phyloP scores from a whole-genome alignment of 2,888 invertebrate species.

The Ichneumoninae sp. region DNA sequence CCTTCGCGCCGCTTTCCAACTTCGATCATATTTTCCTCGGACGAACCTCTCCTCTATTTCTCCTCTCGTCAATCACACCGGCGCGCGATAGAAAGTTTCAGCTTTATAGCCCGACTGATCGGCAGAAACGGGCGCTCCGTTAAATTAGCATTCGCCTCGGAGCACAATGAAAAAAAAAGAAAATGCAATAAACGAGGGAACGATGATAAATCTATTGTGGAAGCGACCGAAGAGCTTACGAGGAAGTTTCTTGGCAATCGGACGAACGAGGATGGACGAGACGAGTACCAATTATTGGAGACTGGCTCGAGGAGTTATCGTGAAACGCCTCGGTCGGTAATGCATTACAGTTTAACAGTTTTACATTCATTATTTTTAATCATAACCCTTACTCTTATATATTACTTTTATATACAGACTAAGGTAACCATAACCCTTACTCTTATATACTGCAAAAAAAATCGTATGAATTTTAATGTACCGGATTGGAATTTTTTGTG shows the following conservation, averaged over 20 bases:
- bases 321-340: neutral
- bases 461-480: too few species aligned
- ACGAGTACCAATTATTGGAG: neutral
- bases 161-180: neutral
- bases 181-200: neutral
- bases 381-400: too few species aligned
- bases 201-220: neutral
- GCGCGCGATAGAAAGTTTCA: conserved; percentile 8
- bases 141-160: conserved; percentile 15
- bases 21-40: conserved; percentile 22
- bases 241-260: conserved; percentile 1
- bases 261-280: neutral
- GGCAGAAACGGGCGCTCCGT: conserved; percentile 3
- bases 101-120: conserved; percentile 2
- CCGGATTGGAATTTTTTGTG: too few species aligned
- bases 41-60: conserved; percentile 2
- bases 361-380: too few species aligned
- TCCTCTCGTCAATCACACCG: conserved; percentile 30
- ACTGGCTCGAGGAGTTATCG: neutral
- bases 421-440: too few species aligned
- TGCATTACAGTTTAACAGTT: too few species aligned
- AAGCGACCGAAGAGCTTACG: neutral
- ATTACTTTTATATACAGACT: too few species aligned
- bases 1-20: conserved; percentile 30
- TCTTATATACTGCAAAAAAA: too few species aligned